Evolutionary conservation across 2,113 vertebrate species (phyloP), one percentile per base, ranked within the genome.

Genomic region (Pseudorectes ferrugineus): DNA sequence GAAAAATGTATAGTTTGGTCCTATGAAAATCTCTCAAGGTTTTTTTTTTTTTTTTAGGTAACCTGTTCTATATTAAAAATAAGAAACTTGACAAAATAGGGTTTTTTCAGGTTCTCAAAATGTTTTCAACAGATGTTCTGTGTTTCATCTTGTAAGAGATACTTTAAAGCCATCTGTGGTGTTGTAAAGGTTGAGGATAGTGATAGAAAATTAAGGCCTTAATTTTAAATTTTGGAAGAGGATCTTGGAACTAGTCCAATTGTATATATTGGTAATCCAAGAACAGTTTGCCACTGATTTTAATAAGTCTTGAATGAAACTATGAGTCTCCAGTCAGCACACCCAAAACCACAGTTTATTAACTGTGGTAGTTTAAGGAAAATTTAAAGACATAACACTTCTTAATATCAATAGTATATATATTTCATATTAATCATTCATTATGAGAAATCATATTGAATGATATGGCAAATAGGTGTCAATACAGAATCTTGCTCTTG

Each of bases 1-100:
- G 75, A 70, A 95, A 89, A 92, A 93, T 66, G 40, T 96, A 92
- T 89, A 76, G 88, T 67, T 86, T 91, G 42, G 48, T 92, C 46
- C 36, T 95, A 79, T 48, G 36, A 97, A 93, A 80, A 86, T 85
- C n/a, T n/a, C 24, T 81, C 10, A 11, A 16, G 0, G 7, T 19
- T 43, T 18, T 38, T 38, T 71, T 73, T 84, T 89, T 36, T 65
- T 62, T 92, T 93, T 83, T 45, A 12, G 18, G 14, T 57, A 85
- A 62, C 28, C 12, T 78, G 61, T 83, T 90, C 59, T 86, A 73
- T 92, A 71, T 58, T 71, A 93, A 85, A 77, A 79, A 59, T 21
- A 63, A 38, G 28, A 36, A 59, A 62, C 10, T 35, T n/a, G 42
- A 90, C 88, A 52, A 71, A 66, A n/a, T 58, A 35, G 10, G 38